Percentiles rank a stretch among this genome's conserved stretches.
Evolutionary conservation across 1,140 invertebrate genomes (phyloP).

Genomic region (Octopus sinensis): DNA sequence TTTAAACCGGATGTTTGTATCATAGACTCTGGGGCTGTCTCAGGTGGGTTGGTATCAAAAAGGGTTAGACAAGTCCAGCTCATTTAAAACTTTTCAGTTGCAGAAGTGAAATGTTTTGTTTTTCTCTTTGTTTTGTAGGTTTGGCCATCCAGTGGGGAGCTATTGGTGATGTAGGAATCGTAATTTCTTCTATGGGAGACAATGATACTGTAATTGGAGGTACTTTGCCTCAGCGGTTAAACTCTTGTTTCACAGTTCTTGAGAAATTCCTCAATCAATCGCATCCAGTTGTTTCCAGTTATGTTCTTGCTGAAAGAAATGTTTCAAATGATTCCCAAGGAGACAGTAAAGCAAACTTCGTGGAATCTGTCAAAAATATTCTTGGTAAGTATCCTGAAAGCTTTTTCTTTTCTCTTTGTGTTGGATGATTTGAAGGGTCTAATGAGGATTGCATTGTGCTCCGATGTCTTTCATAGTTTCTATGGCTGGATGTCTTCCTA

Average conservation of each 20-base stretch:
- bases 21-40: no score
- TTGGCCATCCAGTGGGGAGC: conserved; percentile 96
- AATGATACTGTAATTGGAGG: conserved; percentile 90
- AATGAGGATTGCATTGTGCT: no score
- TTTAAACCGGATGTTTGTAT: no score
- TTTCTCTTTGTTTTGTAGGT: conserved; percentile 41
- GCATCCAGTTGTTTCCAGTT: conserved; percentile 79
- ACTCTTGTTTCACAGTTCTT: conserved; percentile 80
- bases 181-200: conserved; percentile 80
- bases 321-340: conserved; percentile 27
- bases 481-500: no score
- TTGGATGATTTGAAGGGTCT: no score
- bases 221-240: conserved; percentile 86
- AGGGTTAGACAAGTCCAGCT: no score
- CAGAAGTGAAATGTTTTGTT: no score
- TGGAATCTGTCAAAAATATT: conserved; percentile 54
- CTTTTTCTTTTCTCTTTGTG: no score
- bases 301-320: conserved; percentile 74
- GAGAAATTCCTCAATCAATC: conserved; percentile 85
- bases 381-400: conserved; percentile 42
- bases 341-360: conserved; percentile 33
- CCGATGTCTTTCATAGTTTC: no score
- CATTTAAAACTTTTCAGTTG: no score
- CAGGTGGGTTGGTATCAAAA: no score
- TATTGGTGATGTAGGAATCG: conserved; percentile 91